Evolutionary conservation across 2,113 vertebrate genomes (phyloP), one percentile per base, ranked within the genome.

Genomic region (Edolisoma coerulescens): DNA sequence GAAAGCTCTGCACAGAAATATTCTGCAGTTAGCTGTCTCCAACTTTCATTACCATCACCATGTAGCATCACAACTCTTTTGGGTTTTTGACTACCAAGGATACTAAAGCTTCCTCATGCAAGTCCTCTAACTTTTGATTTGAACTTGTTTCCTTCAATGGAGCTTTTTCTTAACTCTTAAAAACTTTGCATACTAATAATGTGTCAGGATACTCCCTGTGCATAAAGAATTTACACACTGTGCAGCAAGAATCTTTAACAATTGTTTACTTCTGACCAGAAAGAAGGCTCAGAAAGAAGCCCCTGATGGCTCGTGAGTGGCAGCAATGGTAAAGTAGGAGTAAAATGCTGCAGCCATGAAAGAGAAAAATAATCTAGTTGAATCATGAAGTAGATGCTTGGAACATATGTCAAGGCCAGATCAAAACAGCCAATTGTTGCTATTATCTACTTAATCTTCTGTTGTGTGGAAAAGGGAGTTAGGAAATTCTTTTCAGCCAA

Each of bases 401-500:
- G 80, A 95, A 91, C 57, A 35, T 67, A 90, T 49, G 77, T 90
- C 86, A 93, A 93, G 81, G 89, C 76, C 80, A 89, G 91, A 95
- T 94, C 77, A 95, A 95, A 92, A 81, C 74, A 91, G 80, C 37
- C 87, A 91, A 85, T 90, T 95, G 94, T 93, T 96, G 84, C 69
- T 89, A 83, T 95, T 97, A 96, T 92, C 96, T 93, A 70, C 64
- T 92, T 93, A 89, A 93, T 96, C 91, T 93, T 84, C 88, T 84
- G 42, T 54, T 95, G 80, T 74, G 87, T 92, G 84, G 80, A 96
- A 91, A 87, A 94, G 56, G 70, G 91, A 95, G 80, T 95, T 89
- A 92, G 73, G 77, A 90, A 95, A 97, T 94, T 97, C 87, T 95
- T 92, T 95, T 89, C 77, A 68, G 94, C 94, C 94, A 96, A 96